phyloP scores from a whole-genome alignment of 2,888 invertebrate species.

The Sphaeridia pumilis region DNA sequence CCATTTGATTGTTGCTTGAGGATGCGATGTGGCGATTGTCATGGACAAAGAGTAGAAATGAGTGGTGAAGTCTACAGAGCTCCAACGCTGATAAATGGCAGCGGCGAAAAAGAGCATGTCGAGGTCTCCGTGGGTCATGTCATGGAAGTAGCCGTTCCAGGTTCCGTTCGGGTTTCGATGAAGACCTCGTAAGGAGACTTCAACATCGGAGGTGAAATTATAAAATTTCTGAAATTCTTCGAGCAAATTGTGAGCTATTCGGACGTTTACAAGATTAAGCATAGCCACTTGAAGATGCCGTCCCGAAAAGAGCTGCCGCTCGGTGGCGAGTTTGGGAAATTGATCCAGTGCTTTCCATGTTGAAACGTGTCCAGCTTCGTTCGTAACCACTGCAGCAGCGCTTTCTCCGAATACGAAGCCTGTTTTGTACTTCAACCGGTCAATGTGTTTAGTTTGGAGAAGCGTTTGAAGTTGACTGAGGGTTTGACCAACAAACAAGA shows the following conservation, averaged over 20 bases:
- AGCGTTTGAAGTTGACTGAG: too few relatives aligned
- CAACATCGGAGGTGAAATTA: not conserved
- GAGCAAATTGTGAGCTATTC: not conserved
- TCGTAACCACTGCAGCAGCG: too few relatives aligned
- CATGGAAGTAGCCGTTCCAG: conserved; percentile 1
- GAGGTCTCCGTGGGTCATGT: not conserved
- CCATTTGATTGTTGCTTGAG: conserved; percentile 4
- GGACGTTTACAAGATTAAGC: too few relatives aligned
- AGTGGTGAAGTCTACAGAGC: not conserved
- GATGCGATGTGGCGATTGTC: not conserved
- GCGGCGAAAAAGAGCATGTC: not conserved
- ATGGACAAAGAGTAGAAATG: not conserved
- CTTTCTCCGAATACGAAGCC: too few relatives aligned
- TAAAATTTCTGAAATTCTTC: not conserved
- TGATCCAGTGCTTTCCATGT: too few relatives aligned
- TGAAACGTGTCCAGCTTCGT: too few relatives aligned
- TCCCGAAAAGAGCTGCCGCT: too few relatives aligned
- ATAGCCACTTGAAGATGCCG: too few relatives aligned
- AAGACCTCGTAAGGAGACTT: not conserved
- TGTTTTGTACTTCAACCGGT: not conserved
- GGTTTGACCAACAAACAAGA: too few relatives aligned
- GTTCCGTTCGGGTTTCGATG: conserved; percentile 3
- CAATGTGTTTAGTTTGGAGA: too few relatives aligned
- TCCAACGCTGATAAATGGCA: not conserved
- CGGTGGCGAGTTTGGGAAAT: too few relatives aligned